Evolutionary conservation across 2,797 vertebrate genomes (phyloP).

Genomic region (Sarcophilus harrisii): DNA sequence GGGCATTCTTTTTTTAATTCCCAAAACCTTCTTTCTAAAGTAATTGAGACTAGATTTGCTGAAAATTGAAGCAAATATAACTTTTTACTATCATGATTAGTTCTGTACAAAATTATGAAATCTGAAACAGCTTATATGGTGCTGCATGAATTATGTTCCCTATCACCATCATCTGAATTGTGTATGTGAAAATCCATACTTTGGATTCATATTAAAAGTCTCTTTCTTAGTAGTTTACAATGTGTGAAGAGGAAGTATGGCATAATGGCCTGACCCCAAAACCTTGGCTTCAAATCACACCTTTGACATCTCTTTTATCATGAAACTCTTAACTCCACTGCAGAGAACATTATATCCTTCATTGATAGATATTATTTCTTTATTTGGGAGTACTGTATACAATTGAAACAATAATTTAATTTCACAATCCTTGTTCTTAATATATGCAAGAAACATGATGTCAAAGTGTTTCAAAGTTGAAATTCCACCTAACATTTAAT

Average conservation of each 20-base stretch:
- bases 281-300: neutral
- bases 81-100: neutral
- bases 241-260: neutral
- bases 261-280: neutral
- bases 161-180: neutral
- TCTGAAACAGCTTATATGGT: neutral
- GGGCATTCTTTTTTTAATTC: constrained; percentile 1
- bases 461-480: neutral
- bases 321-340: neutral
- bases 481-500: neutral
- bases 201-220: neutral
- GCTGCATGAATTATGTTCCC: neutral
- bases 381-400: neutral
- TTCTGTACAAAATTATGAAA: neutral
- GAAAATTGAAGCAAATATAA: neutral
- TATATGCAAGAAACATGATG: neutral
- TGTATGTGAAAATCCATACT: neutral
- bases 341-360: neutral
- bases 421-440: neutral
- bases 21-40: neutral
- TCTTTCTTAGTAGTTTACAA: neutral
- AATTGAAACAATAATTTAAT: neutral
- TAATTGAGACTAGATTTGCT: neutral
- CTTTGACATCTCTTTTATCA: neutral
- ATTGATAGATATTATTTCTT: neutral